These are phyloP conservation scores for Pseudopipra pipra DNA, from an alignment of 2,113 vertebrate species.

Conservation along the genomic window DNA sequence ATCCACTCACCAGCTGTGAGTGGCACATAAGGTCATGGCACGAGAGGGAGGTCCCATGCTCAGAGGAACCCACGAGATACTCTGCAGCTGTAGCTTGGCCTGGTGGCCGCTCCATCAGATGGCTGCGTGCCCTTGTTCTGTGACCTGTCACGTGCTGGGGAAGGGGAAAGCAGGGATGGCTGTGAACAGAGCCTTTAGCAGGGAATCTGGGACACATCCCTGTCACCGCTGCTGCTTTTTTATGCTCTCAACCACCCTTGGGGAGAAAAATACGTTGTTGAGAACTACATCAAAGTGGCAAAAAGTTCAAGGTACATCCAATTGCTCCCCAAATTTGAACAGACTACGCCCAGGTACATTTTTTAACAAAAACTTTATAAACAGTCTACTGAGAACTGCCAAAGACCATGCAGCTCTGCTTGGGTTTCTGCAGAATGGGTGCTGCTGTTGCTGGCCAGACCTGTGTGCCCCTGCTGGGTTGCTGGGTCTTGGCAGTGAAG, in stretches of 20 bases:
- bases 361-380: not conserved
- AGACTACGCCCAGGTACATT: not conserved
- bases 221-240: not conserved
- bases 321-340: accelerated
- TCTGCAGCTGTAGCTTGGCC: not conserved
- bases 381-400: not conserved
- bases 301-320: not conserved
- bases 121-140: not conserved
- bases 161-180: not conserved
- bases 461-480: accelerated
- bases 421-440: not conserved
- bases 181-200: not conserved
- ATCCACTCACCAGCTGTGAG: not conserved
- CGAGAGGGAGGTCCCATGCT: not conserved
- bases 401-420: not conserved
- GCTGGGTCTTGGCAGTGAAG: not conserved
- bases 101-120: not conserved
- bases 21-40: accelerated
- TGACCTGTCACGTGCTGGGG: not conserved
- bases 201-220: not conserved
- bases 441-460: not conserved
- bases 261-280: not conserved
- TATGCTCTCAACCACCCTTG: not conserved
- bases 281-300: not conserved
- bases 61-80: not conserved